Conservation (phyloP, 2,113 vertebrate genomes). For the Poeciliopsis prolifica region DNA sequence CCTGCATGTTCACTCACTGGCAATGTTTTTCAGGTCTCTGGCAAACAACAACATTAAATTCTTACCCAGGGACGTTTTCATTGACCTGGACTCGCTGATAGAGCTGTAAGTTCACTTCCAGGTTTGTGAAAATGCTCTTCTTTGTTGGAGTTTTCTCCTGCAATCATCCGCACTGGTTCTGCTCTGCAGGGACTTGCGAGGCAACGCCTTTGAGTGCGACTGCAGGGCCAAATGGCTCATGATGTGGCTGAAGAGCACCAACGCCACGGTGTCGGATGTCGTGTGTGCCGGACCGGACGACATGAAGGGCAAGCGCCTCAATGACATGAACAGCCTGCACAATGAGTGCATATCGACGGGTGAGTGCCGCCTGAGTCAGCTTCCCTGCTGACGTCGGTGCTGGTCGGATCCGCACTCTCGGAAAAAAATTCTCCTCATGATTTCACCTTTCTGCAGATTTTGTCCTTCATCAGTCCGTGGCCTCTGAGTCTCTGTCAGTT, state of each 20-base stretch:
- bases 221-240: slow-evolving; percentile 98
- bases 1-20: slow-evolving; percentile 13
- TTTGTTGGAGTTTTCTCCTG: background rate
- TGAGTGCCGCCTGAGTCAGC: slow-evolving; percentile 56
- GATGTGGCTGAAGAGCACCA: slow-evolving; percentile 95
- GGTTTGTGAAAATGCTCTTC: background rate
- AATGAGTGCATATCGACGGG: slow-evolving; percentile 95
- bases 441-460: slow-evolving; percentile 85
- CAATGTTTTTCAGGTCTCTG: slow-evolving; percentile 86
- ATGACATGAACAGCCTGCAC: slow-evolving; percentile 90
- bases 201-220: slow-evolving; percentile 96
- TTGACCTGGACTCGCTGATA: slow-evolving; percentile 93
- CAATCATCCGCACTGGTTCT: slow-evolving; percentile 3
- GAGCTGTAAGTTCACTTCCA: slow-evolving; percentile 88
- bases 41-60: slow-evolving; percentile 95
- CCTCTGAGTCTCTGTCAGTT: slow-evolving; percentile 92
- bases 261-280: slow-evolving; percentile 95
- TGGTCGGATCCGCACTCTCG: slow-evolving; percentile 16
- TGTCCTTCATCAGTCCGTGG: slow-evolving; percentile 90
- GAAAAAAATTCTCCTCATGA: background rate
- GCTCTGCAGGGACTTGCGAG: slow-evolving; percentile 90
- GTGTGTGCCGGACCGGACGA: slow-evolving; percentile 90
- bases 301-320: slow-evolving; percentile 94
- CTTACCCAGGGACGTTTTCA: slow-evolving; percentile 92
- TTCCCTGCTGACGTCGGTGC: background rate